Evolutionary conservation across 2,113 vertebrate species (phyloP).

Genomic region (Mormyrus lacerda): DNA sequence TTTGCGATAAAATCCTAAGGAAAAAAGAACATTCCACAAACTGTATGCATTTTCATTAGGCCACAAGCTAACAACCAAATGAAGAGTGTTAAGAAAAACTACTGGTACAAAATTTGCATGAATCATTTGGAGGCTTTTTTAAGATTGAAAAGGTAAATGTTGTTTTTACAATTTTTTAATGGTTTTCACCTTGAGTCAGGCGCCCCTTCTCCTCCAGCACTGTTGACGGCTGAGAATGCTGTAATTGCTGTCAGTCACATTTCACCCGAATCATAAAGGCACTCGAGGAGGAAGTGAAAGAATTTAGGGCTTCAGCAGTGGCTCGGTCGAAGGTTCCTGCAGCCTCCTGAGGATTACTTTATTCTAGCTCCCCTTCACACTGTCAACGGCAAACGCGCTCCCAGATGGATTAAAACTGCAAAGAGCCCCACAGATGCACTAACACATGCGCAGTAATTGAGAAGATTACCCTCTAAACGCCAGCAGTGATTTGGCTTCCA

Average conservation of each 20-base stretch:
- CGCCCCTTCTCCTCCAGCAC: neutral
- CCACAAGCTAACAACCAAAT: neutral
- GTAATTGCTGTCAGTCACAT: slow-evolving; percentile 73
- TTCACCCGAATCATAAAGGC: slow-evolving; percentile 52
- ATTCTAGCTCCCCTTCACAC: slow-evolving; percentile 48
- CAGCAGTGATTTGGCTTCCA: slow-evolving; percentile 51
- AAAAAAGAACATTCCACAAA: neutral
- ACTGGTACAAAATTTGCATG: slow-evolving; percentile 5
- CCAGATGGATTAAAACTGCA: slow-evolving; percentile 48
- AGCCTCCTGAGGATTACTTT: slow-evolving; percentile 62
- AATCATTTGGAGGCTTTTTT: slow-evolving; percentile 31
- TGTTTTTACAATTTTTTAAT: slow-evolving; percentile 37
- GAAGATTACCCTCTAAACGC: slow-evolving; percentile 58
- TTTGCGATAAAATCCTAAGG: neutral
- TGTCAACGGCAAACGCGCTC: slow-evolving; percentile 55
- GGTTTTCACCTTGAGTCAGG: slow-evolving; percentile 36
- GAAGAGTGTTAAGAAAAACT: neutral
- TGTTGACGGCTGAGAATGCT: slow-evolving; percentile 34
- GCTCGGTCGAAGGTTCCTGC: slow-evolving; percentile 43
- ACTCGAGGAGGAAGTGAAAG: slow-evolving; percentile 31
- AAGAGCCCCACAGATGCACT: slow-evolving; percentile 46
- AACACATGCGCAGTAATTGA: slow-evolving; percentile 61
- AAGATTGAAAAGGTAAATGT: slow-evolving; percentile 46
- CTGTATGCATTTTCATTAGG: neutral
- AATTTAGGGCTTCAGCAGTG: slow-evolving; percentile 23